These are phyloP conservation scores for Lycaena phlaeas DNA, from an alignment of 2,888 invertebrate genomes.

Conservation along the genomic window DNA sequence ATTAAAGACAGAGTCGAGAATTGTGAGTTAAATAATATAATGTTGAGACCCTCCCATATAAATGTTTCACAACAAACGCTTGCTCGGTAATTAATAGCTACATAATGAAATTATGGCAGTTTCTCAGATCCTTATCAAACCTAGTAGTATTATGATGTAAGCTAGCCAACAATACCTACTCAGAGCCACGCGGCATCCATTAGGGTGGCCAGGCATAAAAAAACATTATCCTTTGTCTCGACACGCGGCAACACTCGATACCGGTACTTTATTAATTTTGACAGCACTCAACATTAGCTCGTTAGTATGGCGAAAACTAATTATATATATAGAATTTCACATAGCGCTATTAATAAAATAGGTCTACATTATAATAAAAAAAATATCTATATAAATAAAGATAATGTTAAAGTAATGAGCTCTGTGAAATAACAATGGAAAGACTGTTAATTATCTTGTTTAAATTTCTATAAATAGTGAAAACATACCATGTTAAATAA, in stretches of 20 bases:
- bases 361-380: too few relatives aligned
- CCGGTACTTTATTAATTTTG: conserved; percentile 54
- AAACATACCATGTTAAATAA: too few relatives aligned
- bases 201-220: conserved; percentile 40
- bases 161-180: conserved; percentile 41
- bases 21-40: too few relatives aligned
- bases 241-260: conserved; percentile 59
- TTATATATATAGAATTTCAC: background rate
- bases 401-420: too few relatives aligned
- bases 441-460: too few relatives aligned
- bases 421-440: too few relatives aligned
- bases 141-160: conserved; percentile 22
- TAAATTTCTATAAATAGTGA: too few relatives aligned
- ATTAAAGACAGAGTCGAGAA: too few relatives aligned
- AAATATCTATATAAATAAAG: too few relatives aligned
- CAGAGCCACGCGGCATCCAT: conserved; percentile 53
- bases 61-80: too few relatives aligned
- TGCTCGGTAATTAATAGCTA: conserved; percentile 16
- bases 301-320: conserved; percentile 28
- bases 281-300: conserved; percentile 44
- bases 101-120: conserved; percentile 20
- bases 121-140: conserved; percentile 17
- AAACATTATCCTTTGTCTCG: conserved; percentile 30
- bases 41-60: too few relatives aligned
- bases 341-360: too few relatives aligned